Percentiles rank a stretch among this genome's conserved stretches.
Conservation (phyloP, 2,888 invertebrate genomes). For the Exocentrus adspersus region DNA sequence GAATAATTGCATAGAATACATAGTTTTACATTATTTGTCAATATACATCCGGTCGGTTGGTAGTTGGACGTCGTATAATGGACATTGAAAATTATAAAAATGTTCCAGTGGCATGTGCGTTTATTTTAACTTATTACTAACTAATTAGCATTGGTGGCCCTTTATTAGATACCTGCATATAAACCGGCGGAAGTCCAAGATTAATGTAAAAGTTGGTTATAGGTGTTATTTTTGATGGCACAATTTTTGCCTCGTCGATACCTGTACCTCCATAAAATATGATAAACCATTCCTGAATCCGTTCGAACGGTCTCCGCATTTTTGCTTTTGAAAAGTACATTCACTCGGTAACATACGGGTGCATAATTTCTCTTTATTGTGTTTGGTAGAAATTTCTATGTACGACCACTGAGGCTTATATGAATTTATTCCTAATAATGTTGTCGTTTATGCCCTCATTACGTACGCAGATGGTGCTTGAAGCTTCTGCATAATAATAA, state of each 20-base stretch:
- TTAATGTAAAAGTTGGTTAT: background rate
- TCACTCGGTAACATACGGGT: conserved; percentile 10
- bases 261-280: too few species aligned
- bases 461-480: conserved; percentile 14
- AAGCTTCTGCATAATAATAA: conserved; percentile 10
- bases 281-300: background rate
- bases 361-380: conserved; percentile 19
- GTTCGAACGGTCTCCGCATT: conserved; percentile 1
- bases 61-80: conserved; percentile 17
- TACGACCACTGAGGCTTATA: conserved; percentile 11
- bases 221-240: too few species aligned
- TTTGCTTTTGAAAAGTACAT: conserved; percentile 9
- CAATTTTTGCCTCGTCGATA: too few species aligned
- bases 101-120: too few species aligned
- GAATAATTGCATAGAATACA: conserved; percentile 44
- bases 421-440: conserved; percentile 27
- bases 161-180: background rate
- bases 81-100: background rate
- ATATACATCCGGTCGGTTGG: conserved; percentile 39
- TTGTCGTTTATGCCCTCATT: conserved; percentile 21
- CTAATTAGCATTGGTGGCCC: background rate
- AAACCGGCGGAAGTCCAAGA: background rate
- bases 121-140: too few species aligned
- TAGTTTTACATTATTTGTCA: conserved; percentile 43
- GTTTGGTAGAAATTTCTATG: conserved; percentile 19